Base-by-base conservation (phyloP, 2,797 vertebrate genomes). In the Ctenopoma kingsleyae region DNA sequence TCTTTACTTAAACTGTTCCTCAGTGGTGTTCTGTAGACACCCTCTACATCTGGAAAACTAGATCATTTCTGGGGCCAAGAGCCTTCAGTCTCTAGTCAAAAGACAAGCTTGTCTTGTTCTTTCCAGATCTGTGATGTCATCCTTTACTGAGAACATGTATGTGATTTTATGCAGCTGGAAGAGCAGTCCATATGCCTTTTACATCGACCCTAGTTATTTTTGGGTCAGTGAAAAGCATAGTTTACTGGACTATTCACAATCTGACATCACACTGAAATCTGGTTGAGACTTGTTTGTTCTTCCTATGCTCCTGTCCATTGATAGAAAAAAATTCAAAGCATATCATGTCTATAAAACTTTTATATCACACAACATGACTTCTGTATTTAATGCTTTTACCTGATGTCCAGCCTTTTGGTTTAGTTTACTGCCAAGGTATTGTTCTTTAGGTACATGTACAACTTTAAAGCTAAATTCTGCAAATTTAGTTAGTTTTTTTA, bases 91-190 rank as follows among this genome's bases (percentile, higher is more conserved):
- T 76, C 51, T 49, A 54, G 57, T 75, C 64, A 50, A 78, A 79
- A 83, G 77, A 88, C 80, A 71, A 66, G 44, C 80, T 89, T 82
- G 78, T 87, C 81, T 88, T 87, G 80, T 85, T 89, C 69, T 60
- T 77, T 84, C 78, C 74, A 77, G 19, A 72, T 91, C 81, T 86
- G 83, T 88, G 81, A 91, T 82, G 90, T 90, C 78, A 78, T 68
- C 59, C 76, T 87, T 86, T 61, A 80, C 75, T 71, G 65, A 71
- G 71, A 89, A 83, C 85, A 82, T 85, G 67, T 41, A 81, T 90
- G 75, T 89, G 91, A 89, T 90, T 78, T 72, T 80, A 83, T 89
- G 87, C 83, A 89, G 91, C 88, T 91, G 88, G 76, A 84, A 57
- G 74, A 77, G 78, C 65, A 58, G 66, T 62, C 72, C 86, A 84